A percentile compares a stretch with the other conserved stretches of the same genome.
Evolutionary conservation across 2,888 invertebrate genomes (phyloP).

Genomic region (Nasonia oneida): DNA sequence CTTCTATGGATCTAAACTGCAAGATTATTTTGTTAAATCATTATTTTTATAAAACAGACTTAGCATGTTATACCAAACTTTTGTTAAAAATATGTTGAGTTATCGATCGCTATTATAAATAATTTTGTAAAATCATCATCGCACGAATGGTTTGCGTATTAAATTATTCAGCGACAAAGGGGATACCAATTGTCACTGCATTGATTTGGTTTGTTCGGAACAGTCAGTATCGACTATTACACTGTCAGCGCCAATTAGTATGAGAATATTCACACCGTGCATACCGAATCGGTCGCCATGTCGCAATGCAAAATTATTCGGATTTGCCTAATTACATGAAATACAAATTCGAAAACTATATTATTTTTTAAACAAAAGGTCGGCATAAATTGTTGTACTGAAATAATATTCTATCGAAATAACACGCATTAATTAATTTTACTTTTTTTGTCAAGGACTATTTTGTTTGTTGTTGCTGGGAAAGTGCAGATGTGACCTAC

Average conservation of each 20-base stretch:
- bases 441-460: too few relatives aligned
- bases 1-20: background rate
- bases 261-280: slow-evolving; percentile 23
- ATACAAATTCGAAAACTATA: background rate
- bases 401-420: too few relatives aligned
- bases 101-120: slow-evolving; percentile 30
- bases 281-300: slow-evolving; percentile 9
- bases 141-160: background rate
- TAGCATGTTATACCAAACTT: background rate
- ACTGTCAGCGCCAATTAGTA: slow-evolving; percentile 33
- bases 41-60: too few relatives aligned
- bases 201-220: slow-evolving; percentile 36
- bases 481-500: slow-evolving; percentile 20
- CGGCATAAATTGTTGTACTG: too few relatives aligned
- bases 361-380: background rate
- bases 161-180: background rate
- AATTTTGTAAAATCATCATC: background rate
- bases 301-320: background rate
- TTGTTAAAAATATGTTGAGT: background rate
- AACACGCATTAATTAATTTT: too few relatives aligned
- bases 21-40: too few relatives aligned
- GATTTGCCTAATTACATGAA: background rate
- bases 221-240: slow-evolving; percentile 35
- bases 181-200: background rate
- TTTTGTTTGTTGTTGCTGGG: too few relatives aligned